Base-by-base conservation (phyloP, 2,113 vertebrate genomes). In the Lepus europaeus region DNA sequence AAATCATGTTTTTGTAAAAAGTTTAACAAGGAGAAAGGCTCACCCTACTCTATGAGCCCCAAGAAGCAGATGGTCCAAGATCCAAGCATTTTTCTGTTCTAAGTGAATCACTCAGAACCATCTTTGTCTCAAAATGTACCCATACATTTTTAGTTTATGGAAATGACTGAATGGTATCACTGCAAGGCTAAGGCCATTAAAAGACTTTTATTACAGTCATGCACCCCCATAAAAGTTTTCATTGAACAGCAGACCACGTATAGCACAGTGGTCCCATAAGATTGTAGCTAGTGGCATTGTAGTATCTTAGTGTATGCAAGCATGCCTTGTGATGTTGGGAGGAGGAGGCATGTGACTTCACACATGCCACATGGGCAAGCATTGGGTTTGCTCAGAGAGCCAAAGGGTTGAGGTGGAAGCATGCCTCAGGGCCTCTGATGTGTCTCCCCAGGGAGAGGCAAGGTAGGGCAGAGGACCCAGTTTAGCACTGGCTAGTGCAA, bases 1-100 rank as follows among this genome's bases (percentile, higher is more conserved):
- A 95, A 95, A 82, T 82, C 11, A 66, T 25, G 59, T 45, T 78
- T 90, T 86, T 59, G 29, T 82, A 36, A 95, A 86, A 31, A 91
- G 85, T 64, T 72, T 86, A 49, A 78, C 10, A 86, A 88, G 10
- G 17, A 51, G 9, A 64, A 77, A 68, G 17, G 6, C 6, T 82
- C 51, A 56, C 5, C 45, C 4, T 5, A 7, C 3, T 7, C 29
- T 11, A 68, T 33, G 63, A 88, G 2, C 13, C 39, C 56, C 82
- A 68, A 81, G 51, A 92, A 95, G 31, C 45, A 80, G 22, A 84
- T 25, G 6, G 16, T 45, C 33, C 45, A 23, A 77, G 63, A 93
- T 5, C 2, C 63, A 85, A 72, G 33, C 2, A 68, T 59, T 45
- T 88, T 72, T 45, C 9, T 59, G 49, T 29, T 9, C 51, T 45